Evolutionary conservation across 2,888 invertebrate genomes (phyloP).

Genomic region (Thera obeliscata): DNA sequence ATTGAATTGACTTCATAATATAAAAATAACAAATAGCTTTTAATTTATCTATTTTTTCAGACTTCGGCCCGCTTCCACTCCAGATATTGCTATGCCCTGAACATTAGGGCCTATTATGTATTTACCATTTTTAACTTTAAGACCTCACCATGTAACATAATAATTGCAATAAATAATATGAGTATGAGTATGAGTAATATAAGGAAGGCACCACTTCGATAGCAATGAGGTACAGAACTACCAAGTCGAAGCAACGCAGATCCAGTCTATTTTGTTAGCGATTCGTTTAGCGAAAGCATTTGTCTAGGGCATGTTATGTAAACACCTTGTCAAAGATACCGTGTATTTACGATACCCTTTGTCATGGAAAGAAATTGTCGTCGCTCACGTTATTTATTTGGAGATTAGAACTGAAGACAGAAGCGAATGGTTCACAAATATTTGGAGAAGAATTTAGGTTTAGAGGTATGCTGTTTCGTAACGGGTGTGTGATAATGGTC

Average conservation of each 20-base stretch:
- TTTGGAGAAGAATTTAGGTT: slow-evolving; percentile 22
- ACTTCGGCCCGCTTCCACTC: too few species aligned
- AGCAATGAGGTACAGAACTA: too few species aligned
- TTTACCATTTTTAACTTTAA: too few species aligned
- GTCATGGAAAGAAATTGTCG: slow-evolving; percentile 22
- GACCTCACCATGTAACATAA: too few species aligned
- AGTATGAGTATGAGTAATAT: too few species aligned
- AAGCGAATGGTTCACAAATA: slow-evolving; percentile 21
- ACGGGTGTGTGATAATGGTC: background rate
- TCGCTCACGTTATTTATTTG: slow-evolving; percentile 24
- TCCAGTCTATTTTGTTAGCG: background rate
- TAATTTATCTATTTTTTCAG: too few species aligned
- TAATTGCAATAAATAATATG: too few species aligned
- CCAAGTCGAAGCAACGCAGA: background rate
- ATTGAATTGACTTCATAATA: too few species aligned
- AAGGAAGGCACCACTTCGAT: too few species aligned
- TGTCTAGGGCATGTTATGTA: slow-evolving; percentile 26
- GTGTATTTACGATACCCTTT: slow-evolving; percentile 27
- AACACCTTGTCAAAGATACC: slow-evolving; percentile 29
- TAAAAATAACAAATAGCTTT: too few species aligned
- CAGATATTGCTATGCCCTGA: too few species aligned
- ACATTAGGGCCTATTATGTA: too few species aligned
- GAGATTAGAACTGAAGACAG: slow-evolving; percentile 25
- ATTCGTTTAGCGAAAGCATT: background rate
- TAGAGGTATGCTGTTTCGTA: slow-evolving; percentile 5